Percentiles rank a stretch among this genome's conserved stretches.
phyloP scores from a whole-genome alignment of 2,113 vertebrate genomes.

The Ictidomys tridecemlineatus region DNA sequence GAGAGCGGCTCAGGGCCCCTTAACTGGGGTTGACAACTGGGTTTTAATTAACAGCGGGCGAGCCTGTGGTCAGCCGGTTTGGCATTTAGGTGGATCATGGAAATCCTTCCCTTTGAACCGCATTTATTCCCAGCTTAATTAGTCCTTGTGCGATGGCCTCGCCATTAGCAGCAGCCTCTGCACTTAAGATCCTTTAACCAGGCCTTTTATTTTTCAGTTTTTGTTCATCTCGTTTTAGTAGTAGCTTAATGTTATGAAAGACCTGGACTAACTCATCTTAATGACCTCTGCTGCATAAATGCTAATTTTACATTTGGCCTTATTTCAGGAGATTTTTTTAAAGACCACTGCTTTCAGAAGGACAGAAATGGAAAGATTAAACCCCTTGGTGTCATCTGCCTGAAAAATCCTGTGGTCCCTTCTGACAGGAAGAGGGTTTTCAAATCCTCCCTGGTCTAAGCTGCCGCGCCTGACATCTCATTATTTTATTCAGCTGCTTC shows the following conservation, averaged over 20 bases:
- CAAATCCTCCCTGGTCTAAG: conserved; percentile 82
- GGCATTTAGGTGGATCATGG: conserved; percentile 56
- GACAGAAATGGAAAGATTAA: conserved; percentile 79
- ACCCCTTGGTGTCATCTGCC: conserved; percentile 78
- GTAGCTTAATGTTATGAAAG: conserved; percentile 61
- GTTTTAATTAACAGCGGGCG: conserved; percentile 76
- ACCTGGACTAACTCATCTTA: conserved; percentile 69
- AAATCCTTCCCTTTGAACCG: conserved; percentile 66
- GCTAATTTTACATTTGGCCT: conserved; percentile 78
- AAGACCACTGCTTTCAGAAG: conserved; percentile 69
- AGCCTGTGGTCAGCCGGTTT: conserved; percentile 58
- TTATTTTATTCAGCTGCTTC: conserved; percentile 88
- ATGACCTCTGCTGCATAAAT: conserved; percentile 49
- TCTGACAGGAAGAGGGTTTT: conserved; percentile 82
- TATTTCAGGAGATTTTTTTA: conserved; percentile 37
- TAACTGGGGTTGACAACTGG: conserved; percentile 33
- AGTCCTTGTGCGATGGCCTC: conserved; percentile 55
- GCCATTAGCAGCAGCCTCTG: conserved; percentile 56
- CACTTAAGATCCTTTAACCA: conserved; percentile 65
- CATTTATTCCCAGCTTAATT: conserved; percentile 77
- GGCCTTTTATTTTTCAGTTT: conserved; percentile 63
- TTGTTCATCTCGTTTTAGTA: conserved; percentile 66
- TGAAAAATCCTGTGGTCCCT: conserved; percentile 81
- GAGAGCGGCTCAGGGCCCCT: neutral
- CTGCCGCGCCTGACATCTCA: conserved; percentile 84